Evolutionary conservation across 2,113 vertebrate species (phyloP), one percentile per base, ranked within the genome.

Genomic region (Phrynosoma blainvillii): DNA sequence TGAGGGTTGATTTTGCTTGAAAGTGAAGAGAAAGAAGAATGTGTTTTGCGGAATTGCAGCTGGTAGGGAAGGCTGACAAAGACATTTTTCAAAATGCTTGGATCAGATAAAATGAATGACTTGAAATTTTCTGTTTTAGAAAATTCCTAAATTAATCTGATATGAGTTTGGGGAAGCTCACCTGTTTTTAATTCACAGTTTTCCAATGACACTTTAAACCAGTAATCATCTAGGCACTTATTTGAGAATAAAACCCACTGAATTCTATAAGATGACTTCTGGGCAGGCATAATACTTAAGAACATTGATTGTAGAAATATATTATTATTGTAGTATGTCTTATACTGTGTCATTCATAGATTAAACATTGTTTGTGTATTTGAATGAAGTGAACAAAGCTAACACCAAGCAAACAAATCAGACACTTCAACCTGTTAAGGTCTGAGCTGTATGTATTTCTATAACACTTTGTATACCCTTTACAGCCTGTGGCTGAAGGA

Each of bases 21-120:
- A 2, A 7, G 27, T 47, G n/a, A 20, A 16, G 5, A 23, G 1
- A 0, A 5, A 6, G 11, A 13, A 13, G 0, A 30, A 4, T 66
- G 62, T 27, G 40, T 82, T 36, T 23, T 65, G 32, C 32, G 25
- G 20, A 32, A 16, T 13, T 27, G 54, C 1, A 21, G n/a, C 30
- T 59, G n/a, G 25, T 18, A 80, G 0, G 59, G 7, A 32, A 32
- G 30, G 21, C 21, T 62, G 79, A 47, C 21, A 81, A 8, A 25
- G 11, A 23, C 2, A 2, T 40, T 66, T 82, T 2, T 42, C 25
- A 5, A 25, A 62, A 23, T 56, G 3, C n/a, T 13, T 73, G 30
- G 11, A 13, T 32, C 30, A 11, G 6, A 5, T 13, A 3, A 73
- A 32, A 73, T 14, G 13, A 73, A 73, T 73, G n/a, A 32, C 11